Evolutionary conservation across 2,113 vertebrate genomes (phyloP).

Genomic region (Cepphus grylle): DNA sequence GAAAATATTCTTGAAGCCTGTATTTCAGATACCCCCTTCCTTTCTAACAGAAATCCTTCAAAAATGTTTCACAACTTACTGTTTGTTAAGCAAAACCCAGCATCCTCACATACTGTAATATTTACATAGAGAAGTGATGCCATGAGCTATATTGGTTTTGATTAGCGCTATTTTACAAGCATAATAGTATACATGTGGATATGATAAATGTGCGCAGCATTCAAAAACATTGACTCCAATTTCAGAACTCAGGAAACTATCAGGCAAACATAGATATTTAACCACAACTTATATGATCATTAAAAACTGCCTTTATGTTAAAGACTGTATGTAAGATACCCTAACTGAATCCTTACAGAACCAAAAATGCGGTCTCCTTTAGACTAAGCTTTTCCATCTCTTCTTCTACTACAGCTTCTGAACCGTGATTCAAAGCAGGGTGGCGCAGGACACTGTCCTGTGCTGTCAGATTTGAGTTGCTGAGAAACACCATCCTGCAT

Average conservation of each 20-base stretch:
- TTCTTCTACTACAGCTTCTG: background rate
- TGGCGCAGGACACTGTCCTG: background rate
- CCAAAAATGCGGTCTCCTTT: fast-evolving
- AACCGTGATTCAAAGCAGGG: fast-evolving
- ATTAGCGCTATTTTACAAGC: background rate
- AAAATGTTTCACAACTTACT: background rate
- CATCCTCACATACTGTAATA: background rate
- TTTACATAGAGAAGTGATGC: background rate
- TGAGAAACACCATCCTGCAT: background rate
- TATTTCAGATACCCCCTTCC: background rate
- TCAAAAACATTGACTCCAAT: background rate
- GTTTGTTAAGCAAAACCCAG: background rate
- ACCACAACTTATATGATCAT: background rate
- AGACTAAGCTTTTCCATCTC: background rate
- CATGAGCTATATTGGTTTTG: background rate
- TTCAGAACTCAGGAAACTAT: background rate
- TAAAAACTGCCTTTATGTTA: background rate
- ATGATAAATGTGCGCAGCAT: background rate
- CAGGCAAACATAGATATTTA: background rate
- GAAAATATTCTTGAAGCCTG: background rate
- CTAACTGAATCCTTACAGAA: background rate
- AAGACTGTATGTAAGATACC: background rate
- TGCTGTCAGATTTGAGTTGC: background rate
- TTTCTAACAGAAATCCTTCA: background rate
- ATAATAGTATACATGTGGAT: background rate